Conservation (phyloP, 2,888 invertebrate genomes). For the Parasteatoda lunata region DNA sequence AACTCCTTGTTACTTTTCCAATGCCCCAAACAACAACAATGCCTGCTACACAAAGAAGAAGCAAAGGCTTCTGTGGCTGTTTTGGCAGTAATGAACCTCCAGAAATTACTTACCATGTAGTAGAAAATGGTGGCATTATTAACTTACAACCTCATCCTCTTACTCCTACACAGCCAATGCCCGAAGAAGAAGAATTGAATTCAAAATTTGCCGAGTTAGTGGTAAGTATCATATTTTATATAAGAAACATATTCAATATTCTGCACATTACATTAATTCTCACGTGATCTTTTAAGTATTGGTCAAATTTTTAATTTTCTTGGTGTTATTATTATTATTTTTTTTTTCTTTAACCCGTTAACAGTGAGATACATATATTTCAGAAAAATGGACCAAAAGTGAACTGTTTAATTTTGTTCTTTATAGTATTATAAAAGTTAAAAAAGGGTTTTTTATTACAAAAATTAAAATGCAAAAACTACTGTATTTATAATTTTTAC, state of each 20-base stretch:
- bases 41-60: conserved; percentile 58
- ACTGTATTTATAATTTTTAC: too few relatives aligned
- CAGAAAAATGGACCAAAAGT: background rate
- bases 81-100: conserved; percentile 86
- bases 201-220: conserved; percentile 95
- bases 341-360: background rate
- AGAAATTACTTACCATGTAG: conserved; percentile 95
- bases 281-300: too few relatives aligned
- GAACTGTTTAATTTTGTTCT: too few relatives aligned
- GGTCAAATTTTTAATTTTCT: too few relatives aligned
- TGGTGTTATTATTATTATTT: too few relatives aligned
- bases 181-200: conserved; percentile 92
- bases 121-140: conserved; percentile 89
- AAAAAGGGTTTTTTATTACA: too few relatives aligned
- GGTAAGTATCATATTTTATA: conserved; percentile 77
- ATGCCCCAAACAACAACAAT: conserved; percentile 53
- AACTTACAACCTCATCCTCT: conserved; percentile 84
- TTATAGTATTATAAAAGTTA: too few relatives aligned
- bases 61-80: conserved; percentile 73
- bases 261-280: too few relatives aligned
- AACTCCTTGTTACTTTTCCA: conserved; percentile 61
- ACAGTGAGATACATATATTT: too few relatives aligned
- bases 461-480: too few relatives aligned
- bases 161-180: conserved; percentile 93
- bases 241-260: too few relatives aligned